These are phyloP conservation scores for Halichoeres trimaculatus DNA, from an alignment of 2,113 vertebrate species.

Conservation along the genomic window DNA sequence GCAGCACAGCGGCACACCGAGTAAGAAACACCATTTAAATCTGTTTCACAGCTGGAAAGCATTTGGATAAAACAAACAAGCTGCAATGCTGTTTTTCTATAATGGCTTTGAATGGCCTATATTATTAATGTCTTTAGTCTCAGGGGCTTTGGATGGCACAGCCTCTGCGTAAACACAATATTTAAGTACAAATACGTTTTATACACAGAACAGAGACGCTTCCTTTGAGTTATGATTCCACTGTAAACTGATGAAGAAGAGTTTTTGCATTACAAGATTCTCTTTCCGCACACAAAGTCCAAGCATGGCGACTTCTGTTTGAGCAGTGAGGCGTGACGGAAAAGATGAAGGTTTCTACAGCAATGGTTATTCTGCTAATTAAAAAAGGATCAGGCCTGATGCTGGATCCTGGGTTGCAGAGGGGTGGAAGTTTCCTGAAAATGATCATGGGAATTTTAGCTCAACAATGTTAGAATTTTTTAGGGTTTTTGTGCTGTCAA, in stretches of 20 bases:
- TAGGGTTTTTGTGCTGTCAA: no score
- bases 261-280: no score
- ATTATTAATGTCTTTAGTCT: not conserved
- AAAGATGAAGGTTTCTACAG: no score
- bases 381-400: no score
- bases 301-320: no score
- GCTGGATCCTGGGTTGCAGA: no score
- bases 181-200: constrained; percentile 12
- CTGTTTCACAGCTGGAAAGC: not conserved
- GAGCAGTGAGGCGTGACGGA: no score
- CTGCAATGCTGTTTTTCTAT: not conserved
- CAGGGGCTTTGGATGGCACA: constrained; percentile 9
- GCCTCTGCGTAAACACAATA: constrained; percentile 17
- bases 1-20: not conserved
- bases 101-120: not conserved
- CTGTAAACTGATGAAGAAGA: not conserved
- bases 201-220: not conserved
- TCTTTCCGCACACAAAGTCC: no score
- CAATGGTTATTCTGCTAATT: no score
- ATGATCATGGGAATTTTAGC: no score
- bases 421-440: no score
- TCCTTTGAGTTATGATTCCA: not conserved
- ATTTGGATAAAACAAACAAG: not conserved
- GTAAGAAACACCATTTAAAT: not conserved
- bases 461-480: no score